These are phyloP conservation scores for Ganaspis sp. DNA, from an alignment of 1,140 invertebrate genomes.

Conservation along the genomic window DNA sequence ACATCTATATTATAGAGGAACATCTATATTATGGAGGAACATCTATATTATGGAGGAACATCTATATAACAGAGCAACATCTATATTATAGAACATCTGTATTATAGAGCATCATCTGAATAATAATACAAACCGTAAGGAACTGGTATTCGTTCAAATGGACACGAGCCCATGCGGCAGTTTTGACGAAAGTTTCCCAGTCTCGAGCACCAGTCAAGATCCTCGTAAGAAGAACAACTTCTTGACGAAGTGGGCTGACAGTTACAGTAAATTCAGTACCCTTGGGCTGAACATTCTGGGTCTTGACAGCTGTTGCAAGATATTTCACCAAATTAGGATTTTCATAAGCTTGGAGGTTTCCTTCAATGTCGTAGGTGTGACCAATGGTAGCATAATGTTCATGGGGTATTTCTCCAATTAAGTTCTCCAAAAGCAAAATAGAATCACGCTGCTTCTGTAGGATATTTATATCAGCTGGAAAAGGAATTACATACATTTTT, in stretches of 20 bases:
- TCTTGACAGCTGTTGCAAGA: constrained; percentile 60
- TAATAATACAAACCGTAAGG: constrained; percentile 56
- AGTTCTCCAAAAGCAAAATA: constrained; percentile 80
- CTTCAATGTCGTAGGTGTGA: constrained; percentile 63
- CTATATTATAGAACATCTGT: no score
- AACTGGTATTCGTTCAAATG: constrained; percentile 74
- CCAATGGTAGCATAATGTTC: constrained; percentile 67
- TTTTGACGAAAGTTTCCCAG: constrained; percentile 69
- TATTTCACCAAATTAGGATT: constrained; percentile 65
- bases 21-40: no score
- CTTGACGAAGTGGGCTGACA: constrained; percentile 66
- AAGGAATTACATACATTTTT: no score
- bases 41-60: no score
- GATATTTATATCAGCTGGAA: constrained; percentile 77
- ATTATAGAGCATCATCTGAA: constrained; percentile 7
- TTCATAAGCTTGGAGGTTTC: constrained; percentile 58
- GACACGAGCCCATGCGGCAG: constrained; percentile 73
- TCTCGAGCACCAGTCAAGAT: constrained; percentile 75
- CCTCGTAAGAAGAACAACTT: constrained; percentile 63
- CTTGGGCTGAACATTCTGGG: constrained; percentile 66
- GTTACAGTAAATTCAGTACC: constrained; percentile 62
- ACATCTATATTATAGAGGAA: no score
- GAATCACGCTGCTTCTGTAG: constrained; percentile 80
- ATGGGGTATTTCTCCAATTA: constrained; percentile 74
- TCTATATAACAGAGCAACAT: no score